Percentiles rank a stretch among this genome's conserved stretches.
These are phyloP conservation scores for Catonia carolina DNA, from an alignment of 2,888 invertebrate species.

Conservation along the genomic window DNA sequence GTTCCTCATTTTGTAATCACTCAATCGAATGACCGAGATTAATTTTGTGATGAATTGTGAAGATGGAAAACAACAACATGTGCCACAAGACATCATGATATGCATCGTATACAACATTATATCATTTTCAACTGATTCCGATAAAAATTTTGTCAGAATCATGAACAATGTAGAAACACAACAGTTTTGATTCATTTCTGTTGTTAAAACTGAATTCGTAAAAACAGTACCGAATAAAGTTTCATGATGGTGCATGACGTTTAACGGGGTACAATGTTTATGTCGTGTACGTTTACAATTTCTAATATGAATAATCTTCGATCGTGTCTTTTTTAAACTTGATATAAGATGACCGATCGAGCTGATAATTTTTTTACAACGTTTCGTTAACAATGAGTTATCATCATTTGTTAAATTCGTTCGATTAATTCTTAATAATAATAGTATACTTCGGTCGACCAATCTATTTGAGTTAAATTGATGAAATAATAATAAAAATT, in stretches of 20 bases:
- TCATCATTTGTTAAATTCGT: constrained; percentile 43
- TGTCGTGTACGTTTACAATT: constrained; percentile 50
- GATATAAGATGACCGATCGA: constrained; percentile 50
- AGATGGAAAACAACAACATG: constrained; percentile 57
- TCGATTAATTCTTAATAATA: constrained; percentile 49
- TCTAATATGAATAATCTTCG: constrained; percentile 51
- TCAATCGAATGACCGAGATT: constrained; percentile 43
- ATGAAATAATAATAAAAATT: constrained; percentile 54
- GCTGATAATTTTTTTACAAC: constrained; percentile 51
- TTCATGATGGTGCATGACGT: constrained; percentile 53
- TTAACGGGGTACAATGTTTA: constrained; percentile 44
- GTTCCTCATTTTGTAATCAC: constrained; percentile 41
- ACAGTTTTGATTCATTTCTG: constrained; percentile 45
- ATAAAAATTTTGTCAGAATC: constrained; percentile 42
- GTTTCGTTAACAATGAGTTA: constrained; percentile 24
- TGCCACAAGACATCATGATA: constrained; percentile 52
- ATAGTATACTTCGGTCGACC: constrained; percentile 49
- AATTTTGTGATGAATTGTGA: constrained; percentile 32
- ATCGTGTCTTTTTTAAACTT: constrained; percentile 52
- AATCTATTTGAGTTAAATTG: constrained; percentile 52
- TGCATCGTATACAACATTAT: constrained; percentile 40
- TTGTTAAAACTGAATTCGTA: constrained; percentile 40
- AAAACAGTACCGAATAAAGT: constrained; percentile 49
- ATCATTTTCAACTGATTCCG: constrained; percentile 32
- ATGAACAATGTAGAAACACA: constrained; percentile 53